Conservation (phyloP, 2,113 vertebrate genomes). For the Rhea americana region DNA sequence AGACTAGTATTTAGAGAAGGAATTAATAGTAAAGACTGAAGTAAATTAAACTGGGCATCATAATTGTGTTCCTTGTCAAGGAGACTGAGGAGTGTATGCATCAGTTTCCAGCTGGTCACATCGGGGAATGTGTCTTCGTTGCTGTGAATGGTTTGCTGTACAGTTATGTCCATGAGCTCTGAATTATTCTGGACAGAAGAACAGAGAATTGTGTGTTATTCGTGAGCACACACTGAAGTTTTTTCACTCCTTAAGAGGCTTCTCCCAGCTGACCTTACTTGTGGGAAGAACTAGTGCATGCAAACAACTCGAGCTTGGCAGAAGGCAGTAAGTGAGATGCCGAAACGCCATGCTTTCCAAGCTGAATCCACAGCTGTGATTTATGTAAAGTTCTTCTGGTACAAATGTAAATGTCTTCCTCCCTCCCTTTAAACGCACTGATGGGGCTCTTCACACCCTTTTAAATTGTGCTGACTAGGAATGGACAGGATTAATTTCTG, state of each 20-base stretch:
- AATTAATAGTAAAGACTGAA: not conserved
- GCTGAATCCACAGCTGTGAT: not conserved
- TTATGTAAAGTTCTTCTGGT: not conserved
- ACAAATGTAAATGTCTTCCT: not conserved
- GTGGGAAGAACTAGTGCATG: not conserved
- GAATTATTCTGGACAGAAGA: conserved; percentile 51
- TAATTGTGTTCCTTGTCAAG: not conserved
- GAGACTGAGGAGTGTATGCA: not conserved
- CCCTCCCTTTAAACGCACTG: not conserved
- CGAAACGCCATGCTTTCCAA: not conserved
- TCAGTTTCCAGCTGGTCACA: conserved; percentile 40
- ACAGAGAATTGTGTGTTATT: not conserved
- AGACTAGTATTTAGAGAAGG: not conserved
- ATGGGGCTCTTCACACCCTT: not conserved
- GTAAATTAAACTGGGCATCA: not conserved
- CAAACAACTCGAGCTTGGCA: not conserved
- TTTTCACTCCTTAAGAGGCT: not conserved
- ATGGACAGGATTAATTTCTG: not conserved
- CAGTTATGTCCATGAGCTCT: conserved; percentile 47
- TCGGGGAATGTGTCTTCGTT: conserved; percentile 19
- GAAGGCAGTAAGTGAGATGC: not conserved
- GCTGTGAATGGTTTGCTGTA: not conserved
- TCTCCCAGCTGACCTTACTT: not conserved
- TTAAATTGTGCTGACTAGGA: not conserved
- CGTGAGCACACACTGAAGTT: not conserved